A percentile compares a stretch with the other conserved stretches of the same genome.
Conservation (phyloP, 2,888 invertebrate species). For the Pelosia muscerda region DNA sequence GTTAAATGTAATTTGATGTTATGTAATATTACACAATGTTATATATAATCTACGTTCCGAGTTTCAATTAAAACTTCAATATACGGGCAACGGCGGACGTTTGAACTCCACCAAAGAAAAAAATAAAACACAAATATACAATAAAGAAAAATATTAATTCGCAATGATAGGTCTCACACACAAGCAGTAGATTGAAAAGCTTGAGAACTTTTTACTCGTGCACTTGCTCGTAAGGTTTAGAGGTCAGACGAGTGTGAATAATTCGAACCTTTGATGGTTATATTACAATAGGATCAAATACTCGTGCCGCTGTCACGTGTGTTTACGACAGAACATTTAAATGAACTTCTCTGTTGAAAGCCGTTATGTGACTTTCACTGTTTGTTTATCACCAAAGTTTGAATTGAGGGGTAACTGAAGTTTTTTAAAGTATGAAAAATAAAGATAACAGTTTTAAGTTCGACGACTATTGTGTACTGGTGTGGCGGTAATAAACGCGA, state of each 20-base stretch:
- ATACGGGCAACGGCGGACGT: too few species aligned
- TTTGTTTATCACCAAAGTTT: conserved; percentile 4
- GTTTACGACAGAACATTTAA: neutral
- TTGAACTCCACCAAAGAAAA: too few species aligned
- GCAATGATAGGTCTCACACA: neutral
- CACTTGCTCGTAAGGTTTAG: neutral
- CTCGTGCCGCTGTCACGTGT: neutral
- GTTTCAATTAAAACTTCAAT: too few species aligned
- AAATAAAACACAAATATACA: neutral
- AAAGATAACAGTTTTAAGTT: too few species aligned
- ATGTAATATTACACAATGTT: too few species aligned
- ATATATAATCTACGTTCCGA: too few species aligned
- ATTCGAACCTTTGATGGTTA: neutral
- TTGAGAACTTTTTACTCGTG: neutral
- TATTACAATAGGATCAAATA: neutral
- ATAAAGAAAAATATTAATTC: neutral
- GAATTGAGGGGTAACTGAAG: conserved; percentile 17
- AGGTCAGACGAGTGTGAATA: neutral
- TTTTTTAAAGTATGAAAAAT: neutral
- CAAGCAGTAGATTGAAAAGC: neutral
- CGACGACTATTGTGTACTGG: too few species aligned
- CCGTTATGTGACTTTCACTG: neutral
- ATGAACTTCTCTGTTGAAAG: neutral
- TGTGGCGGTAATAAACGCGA: too few species aligned
- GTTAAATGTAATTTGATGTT: too few species aligned